These are phyloP conservation scores for Fringilla coelebs DNA, from an alignment of 2,797 vertebrate genomes.

Conservation along the genomic window DNA sequence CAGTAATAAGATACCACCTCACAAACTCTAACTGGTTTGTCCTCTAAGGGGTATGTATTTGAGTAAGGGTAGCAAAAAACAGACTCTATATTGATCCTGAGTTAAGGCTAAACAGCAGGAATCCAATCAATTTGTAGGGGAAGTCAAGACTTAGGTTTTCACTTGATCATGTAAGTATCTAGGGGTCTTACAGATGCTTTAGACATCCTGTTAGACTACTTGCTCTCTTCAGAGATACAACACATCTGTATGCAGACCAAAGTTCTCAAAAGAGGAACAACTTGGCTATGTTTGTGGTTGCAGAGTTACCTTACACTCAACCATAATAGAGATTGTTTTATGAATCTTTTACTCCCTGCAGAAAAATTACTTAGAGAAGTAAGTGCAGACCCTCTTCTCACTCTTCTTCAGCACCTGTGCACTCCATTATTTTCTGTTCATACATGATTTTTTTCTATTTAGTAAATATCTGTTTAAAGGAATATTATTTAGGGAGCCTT, in stretches of 20 bases:
- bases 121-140: neutral
- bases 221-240: neutral
- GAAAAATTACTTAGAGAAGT: neutral
- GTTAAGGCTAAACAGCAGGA: neutral
- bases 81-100: neutral
- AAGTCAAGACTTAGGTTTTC: neutral
- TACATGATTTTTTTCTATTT: neutral
- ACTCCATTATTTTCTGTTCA: neutral
- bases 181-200: neutral
- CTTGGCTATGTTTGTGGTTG: neutral
- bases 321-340: neutral
- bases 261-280: neutral
- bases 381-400: neutral
- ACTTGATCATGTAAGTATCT: neutral
- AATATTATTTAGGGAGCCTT: neutral
- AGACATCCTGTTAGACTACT: neutral
- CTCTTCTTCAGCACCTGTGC: neutral
- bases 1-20: neutral
- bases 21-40: neutral
- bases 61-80: neutral
- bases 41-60: neutral
- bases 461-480: neutral
- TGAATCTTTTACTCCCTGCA: neutral
- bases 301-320: neutral
- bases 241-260: rapidly evolving